Conservation (phyloP, 2,888 invertebrate genomes). For the Arctia plantaginis region DNA sequence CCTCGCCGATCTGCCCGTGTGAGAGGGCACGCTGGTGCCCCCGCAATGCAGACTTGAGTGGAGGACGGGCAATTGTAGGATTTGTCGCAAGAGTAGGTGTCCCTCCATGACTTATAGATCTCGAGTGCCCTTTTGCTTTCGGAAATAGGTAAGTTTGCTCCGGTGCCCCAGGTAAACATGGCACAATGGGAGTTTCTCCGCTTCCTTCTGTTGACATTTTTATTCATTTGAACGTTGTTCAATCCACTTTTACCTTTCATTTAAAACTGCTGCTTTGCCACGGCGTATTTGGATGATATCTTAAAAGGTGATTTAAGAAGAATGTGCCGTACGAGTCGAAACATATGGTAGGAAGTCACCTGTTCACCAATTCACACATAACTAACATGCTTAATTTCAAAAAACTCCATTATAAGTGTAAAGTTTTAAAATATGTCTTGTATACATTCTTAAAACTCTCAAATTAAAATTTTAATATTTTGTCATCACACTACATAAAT, state of each 20-base stretch:
- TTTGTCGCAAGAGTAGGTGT: conserved; percentile 81
- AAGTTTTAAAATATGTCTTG: conserved; percentile 48
- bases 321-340: conserved; percentile 69
- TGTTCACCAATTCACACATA: conserved; percentile 78
- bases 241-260: conserved; percentile 77
- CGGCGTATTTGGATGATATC: conserved; percentile 56
- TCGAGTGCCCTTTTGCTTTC: conserved; percentile 89
- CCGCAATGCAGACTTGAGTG: conserved; percentile 90
- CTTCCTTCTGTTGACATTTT: conserved; percentile 90
- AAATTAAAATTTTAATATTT: conserved; percentile 53
- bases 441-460: conserved; percentile 54
- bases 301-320: conserved; percentile 50
- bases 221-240: conserved; percentile 86
- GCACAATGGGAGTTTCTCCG: conserved; percentile 85
- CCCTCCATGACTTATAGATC: conserved; percentile 95
- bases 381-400: conserved; percentile 63
- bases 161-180: conserved; percentile 83
- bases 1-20: conserved; percentile 94
- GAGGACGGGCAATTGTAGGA: conserved; percentile 87
- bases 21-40: conserved; percentile 95
- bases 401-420: conserved; percentile 57
- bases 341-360: conserved; percentile 83
- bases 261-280: conserved; percentile 72
- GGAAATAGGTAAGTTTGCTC: conserved; percentile 85
- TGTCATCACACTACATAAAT: conserved; percentile 67